Evolutionary conservation across 1,140 invertebrate genomes (phyloP), one percentile per base, ranked within the genome.

Genomic region (Heterodera carotae): DNA sequence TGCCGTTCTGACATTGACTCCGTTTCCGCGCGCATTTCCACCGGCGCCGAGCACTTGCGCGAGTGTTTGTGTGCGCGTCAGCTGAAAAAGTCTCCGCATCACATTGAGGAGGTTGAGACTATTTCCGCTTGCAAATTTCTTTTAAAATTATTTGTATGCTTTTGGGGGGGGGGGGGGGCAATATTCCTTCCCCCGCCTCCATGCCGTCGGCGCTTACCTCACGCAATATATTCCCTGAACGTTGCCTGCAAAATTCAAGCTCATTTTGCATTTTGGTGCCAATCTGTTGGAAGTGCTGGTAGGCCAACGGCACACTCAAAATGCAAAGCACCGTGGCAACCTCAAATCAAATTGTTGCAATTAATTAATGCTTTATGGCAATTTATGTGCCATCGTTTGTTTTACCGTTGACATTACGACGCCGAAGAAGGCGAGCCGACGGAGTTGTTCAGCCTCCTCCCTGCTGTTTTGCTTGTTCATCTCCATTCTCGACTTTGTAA

Each of bases 191-290:
- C 22, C 22, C 39, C 12, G 39, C n/a, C 36, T 39, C 36, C 36
- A 12, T 39, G 36, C 36, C 36, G 15, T 43, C 7, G 39, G 0
- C 39, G 73, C 80, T 81, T 29, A 85, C 84, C 62, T 85, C 84
- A 48, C 79, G 72, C 84, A 81, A 86, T 80, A 85, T 85, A 78
- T 85, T 85, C 39, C 82, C 79, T 48, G 84, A 80, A 53, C 84
- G 76, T 31, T 77, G 81, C 53, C 81, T 81, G 75, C 84, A 85
- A 79, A 86, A 85, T 43, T 86, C 84, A 36, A 85, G 77, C 69
- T 85, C 84, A 68, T 78, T 79, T 70, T 85, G 83, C 84, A 85
- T 84, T 36, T 84, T 76, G 29, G 85, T 81, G 69, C 85, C 84
- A 72, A 85, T 82, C 34, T 80, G 22, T 29, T 75, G 72, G 31